Evolutionary conservation across 2,113 vertebrate genomes (phyloP).

Genomic region (Donacobius atricapilla): DNA sequence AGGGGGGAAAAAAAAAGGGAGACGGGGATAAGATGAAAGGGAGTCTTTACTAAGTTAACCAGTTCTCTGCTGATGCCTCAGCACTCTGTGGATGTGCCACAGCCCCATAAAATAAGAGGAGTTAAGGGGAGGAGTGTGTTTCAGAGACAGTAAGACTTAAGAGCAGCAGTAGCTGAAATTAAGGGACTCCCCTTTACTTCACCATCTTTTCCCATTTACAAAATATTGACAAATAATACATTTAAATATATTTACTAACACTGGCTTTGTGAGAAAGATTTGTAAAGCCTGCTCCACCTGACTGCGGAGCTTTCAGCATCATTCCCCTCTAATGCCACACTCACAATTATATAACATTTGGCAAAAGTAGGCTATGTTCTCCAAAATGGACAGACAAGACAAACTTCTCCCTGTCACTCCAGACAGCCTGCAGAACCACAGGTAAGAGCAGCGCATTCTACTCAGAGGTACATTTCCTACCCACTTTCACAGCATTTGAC

Average conservation of each 20-base stretch:
- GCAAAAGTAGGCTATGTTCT: background rate
- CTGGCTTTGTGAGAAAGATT: background rate
- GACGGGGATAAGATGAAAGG: background rate
- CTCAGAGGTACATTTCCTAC: background rate
- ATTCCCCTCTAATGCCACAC: background rate
- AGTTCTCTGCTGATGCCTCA: background rate
- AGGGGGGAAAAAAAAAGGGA: background rate
- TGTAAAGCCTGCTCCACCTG: background rate
- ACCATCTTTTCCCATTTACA: background rate
- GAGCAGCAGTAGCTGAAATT: background rate
- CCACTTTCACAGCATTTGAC: background rate
- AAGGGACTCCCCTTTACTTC: background rate
- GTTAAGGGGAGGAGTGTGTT: background rate
- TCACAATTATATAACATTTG: too few species aligned
- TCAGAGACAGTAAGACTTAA: background rate
- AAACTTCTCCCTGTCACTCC: background rate
- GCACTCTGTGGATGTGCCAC: background rate
- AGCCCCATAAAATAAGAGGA: background rate
- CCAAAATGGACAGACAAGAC: rapidly evolving
- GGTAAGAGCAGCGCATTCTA: background rate
- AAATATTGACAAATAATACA: background rate
- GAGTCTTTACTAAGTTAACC: background rate
- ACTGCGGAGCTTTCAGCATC: rapidly evolving
- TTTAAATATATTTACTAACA: background rate
- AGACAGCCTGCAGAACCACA: background rate